Conservation (phyloP, 2,113 vertebrate species). For the Mobula birostris region DNA sequence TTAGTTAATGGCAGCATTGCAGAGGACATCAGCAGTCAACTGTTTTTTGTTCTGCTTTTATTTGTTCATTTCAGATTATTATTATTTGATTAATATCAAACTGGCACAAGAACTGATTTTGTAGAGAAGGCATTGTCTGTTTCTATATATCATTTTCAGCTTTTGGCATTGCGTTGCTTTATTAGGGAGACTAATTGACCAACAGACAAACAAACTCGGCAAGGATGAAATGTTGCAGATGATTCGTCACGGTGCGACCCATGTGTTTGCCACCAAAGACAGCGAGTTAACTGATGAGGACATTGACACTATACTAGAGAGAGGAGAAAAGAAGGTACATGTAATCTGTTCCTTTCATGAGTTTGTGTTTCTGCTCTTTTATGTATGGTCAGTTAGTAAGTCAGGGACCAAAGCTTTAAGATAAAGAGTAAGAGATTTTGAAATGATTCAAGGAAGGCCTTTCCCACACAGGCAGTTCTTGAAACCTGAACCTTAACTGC, state of each 20-base stretch:
- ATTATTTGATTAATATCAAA: not conserved
- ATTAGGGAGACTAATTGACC: conserved; percentile 75
- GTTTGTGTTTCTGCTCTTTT: not conserved
- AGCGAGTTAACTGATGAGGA: conserved; percentile 82
- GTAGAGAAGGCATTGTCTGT: not conserved
- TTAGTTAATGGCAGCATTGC: not conserved
- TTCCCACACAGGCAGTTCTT: too few relatives aligned
- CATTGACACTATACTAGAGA: conserved; percentile 72
- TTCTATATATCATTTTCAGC: not conserved
- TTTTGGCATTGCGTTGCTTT: conserved; percentile 39
- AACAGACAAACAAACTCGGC: conserved; percentile 76
- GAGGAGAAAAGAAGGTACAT: conserved; percentile 77
- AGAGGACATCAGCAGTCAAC: not conserved
- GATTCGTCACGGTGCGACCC: conserved; percentile 78
- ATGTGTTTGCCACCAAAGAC: conserved; percentile 81
- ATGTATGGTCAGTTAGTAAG: not conserved
- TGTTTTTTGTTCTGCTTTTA: not conserved
- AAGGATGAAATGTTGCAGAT: conserved; percentile 88
- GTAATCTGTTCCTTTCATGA: not conserved
- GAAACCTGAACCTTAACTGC: too few relatives aligned
- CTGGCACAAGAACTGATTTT: not conserved
- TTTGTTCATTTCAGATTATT: not conserved
- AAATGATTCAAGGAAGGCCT: too few relatives aligned
- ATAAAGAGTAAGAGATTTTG: too few relatives aligned
- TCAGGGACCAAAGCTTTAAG: too few relatives aligned